These are phyloP conservation scores for Acridotheres tristis DNA, from an alignment of 2,797 vertebrate genomes.

Conservation along the genomic window DNA sequence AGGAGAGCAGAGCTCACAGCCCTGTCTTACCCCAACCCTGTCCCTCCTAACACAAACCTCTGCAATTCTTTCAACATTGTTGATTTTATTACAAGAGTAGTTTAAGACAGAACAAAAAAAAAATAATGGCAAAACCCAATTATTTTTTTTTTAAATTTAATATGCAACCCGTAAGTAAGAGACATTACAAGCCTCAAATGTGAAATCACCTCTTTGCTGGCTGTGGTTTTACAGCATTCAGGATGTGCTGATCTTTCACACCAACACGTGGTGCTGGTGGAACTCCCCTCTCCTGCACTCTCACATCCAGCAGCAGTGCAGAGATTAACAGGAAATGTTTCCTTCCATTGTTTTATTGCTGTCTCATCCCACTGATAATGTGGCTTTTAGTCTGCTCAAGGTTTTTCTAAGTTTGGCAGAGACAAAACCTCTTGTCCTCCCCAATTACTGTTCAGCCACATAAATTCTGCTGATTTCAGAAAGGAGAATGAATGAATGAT, in stretches of 20 bases:
- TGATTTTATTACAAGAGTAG: neutral
- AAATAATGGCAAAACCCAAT: neutral
- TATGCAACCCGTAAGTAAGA: accelerated
- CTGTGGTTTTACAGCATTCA: no score
- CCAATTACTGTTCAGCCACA: neutral
- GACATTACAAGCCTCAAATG: neutral
- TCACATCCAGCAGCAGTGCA: neutral
- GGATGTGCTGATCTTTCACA: accelerated
- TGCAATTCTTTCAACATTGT: neutral
- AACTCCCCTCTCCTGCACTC: neutral
- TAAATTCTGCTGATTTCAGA: neutral
- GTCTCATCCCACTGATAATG: neutral
- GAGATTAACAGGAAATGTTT: neutral
- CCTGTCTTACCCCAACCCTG: neutral
- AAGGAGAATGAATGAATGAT: neutral
- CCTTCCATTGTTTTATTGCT: neutral
- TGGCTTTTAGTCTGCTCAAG: neutral
- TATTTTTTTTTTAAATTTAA: neutral
- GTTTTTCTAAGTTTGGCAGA: neutral
- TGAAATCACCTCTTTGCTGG: neutral
- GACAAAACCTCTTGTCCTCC: neutral
- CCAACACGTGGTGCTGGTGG: accelerated
- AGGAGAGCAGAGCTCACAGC: neutral
- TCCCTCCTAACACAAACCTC: neutral
- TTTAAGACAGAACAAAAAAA: neutral